These are phyloP conservation scores for Strigamia crassipes DNA, from an alignment of 2,888 invertebrate species.

Conservation along the genomic window DNA sequence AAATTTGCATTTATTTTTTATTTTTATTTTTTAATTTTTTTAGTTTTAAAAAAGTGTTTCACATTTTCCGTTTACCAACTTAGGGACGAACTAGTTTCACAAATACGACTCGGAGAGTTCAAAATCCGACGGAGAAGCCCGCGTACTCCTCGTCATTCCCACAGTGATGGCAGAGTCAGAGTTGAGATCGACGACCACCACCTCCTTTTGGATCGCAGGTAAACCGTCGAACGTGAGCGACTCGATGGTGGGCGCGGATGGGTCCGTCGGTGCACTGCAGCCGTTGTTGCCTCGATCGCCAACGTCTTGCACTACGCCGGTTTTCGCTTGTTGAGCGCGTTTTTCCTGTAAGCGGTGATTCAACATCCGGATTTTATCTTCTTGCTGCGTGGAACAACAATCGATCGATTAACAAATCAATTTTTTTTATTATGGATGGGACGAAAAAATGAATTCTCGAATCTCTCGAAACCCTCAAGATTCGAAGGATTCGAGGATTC, in stretches of 20 bases:
- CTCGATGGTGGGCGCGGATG: background rate
- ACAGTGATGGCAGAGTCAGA: conserved; percentile 76
- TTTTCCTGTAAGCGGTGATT: conserved; percentile 52
- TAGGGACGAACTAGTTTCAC: conserved; percentile 56
- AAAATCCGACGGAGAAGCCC: conserved; percentile 80
- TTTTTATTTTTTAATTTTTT: background rate
- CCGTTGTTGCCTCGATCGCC: conserved; percentile 12
- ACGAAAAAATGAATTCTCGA: too few species aligned
- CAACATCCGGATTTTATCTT: conserved; percentile 53
- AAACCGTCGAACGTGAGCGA: conserved; percentile 36
- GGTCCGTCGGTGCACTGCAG: background rate
- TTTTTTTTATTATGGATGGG: too few species aligned
- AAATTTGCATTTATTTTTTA: background rate
- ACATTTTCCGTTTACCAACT: background rate
- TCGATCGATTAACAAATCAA: too few species aligned
- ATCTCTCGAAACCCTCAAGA: too few species aligned
- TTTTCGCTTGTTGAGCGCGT: conserved; percentile 49
- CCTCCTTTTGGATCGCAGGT: conserved; percentile 54
- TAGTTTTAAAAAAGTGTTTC: background rate
- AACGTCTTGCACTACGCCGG: background rate
- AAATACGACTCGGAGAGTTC: conserved; percentile 88
- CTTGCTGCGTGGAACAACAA: conserved; percentile 52
- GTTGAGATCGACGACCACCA: conserved; percentile 75
- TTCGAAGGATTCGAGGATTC: too few species aligned
- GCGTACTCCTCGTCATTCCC: conserved; percentile 72